Evolutionary conservation across 2,888 invertebrate genomes (phyloP), one percentile per base, ranked within the genome.

Genomic region (Cremastinae sp.): DNA sequence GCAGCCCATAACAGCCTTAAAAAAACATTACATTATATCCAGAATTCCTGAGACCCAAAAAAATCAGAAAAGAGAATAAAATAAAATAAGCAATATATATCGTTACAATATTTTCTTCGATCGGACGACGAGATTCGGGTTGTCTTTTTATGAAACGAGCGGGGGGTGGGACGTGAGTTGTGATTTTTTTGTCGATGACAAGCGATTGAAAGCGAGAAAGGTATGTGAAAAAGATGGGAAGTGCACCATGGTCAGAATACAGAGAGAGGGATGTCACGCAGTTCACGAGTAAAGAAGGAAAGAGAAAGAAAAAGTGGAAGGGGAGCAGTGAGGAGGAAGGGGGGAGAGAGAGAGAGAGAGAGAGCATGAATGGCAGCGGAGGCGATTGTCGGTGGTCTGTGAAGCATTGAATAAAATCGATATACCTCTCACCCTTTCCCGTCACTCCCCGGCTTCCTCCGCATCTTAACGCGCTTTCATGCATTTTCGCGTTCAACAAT

Each of bases 401-500:
- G 74, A 79, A 73, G 64, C 64, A 70, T 70, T 79, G 79, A 79
- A 79, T 80, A 77, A 77, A 80, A 79, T 80, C 80, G 74, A 80
- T 80, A 78, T 73, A 59, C 68, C 69, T 54, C 56, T 20, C 59
- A 41, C 66, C 49, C 62, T n/a, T n/a, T n/a, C n/a, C n/a, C n/a
- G n/a, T n/a, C n/a, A n/a, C n/a, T n/a, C n/a, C n/a, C n/a, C n/a
- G n/a, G n/a, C n/a, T n/a, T n/a, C n/a, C n/a, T n/a, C n/a, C 58
- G 64, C 65, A 47, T 62, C 61, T 56, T 69, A 62, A 74, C 74
- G 74, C 65, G 54, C 72, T 65, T 78, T 74, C 69, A 62, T 79
- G 79, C 74, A 74, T 79, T 79, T 66, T 49, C 71, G 36, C 59
- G 72, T 71, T 62, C 43, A 74, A 78, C 78, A 74, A 78, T 76